These are phyloP conservation scores for Perdita meconis DNA, from an alignment of 2,888 invertebrate species.

Conservation along the genomic window DNA sequence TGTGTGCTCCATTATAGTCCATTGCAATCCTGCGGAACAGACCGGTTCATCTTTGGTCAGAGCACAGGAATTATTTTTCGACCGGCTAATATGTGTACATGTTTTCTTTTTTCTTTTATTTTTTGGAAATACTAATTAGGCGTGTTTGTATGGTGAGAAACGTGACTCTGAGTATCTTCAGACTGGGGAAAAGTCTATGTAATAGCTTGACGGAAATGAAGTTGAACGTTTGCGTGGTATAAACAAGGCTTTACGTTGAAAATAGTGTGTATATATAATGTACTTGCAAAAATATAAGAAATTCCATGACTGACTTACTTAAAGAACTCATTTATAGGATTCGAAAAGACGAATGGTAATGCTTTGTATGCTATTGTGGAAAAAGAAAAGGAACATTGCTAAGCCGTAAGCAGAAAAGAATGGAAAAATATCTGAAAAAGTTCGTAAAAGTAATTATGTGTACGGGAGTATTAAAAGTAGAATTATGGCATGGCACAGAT, in stretches of 20 bases:
- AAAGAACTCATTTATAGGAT: slow-evolving; percentile 9
- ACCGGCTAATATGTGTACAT: too few species aligned
- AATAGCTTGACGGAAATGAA: not conserved
- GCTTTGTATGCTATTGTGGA: slow-evolving; percentile 49
- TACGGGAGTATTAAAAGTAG: slow-evolving; percentile 63
- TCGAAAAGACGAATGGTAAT: slow-evolving; percentile 18
- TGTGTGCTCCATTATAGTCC: slow-evolving; percentile 93
- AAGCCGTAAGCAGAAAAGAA: slow-evolving; percentile 69
- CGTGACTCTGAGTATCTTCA: not conserved
- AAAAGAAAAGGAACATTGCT: slow-evolving; percentile 51
- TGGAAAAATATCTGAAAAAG: slow-evolving; percentile 58
- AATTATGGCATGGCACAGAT: slow-evolving; percentile 81
- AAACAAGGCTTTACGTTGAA: not conserved
- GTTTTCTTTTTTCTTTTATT: too few species aligned
- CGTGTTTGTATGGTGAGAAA: slow-evolving; percentile 22
- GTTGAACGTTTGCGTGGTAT: slow-evolving; percentile 17
- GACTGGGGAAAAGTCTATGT: not conserved
- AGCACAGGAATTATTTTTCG: slow-evolving; percentile 71
- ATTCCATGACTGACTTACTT: slow-evolving; percentile 12
- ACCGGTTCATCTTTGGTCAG: slow-evolving; percentile 75
- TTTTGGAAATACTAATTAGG: slow-evolving; percentile 30
- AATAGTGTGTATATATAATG: not conserved
- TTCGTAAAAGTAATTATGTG: slow-evolving; percentile 54
- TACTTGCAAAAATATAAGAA: slow-evolving; percentile 15
- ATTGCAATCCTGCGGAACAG: slow-evolving; percentile 90